Conservation (phyloP, 2,888 invertebrate genomes). For the Troides helena region DNA sequence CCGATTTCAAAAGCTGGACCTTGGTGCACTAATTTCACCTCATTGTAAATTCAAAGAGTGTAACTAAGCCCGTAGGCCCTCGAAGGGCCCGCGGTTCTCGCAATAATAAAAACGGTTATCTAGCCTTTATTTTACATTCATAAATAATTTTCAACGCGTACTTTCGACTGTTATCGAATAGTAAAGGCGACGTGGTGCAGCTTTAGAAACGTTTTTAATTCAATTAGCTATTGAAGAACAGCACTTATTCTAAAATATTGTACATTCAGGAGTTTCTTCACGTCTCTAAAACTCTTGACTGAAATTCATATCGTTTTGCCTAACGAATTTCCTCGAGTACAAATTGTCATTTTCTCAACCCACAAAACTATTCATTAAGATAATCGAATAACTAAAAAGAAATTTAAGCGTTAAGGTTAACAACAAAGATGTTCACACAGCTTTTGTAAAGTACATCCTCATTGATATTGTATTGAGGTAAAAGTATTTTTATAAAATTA, state of each 20-base stretch:
- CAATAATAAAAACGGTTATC: conserved; percentile 29
- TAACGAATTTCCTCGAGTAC: no score
- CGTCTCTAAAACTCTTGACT: no score
- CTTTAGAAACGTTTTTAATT: neutral
- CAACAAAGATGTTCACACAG: no score
- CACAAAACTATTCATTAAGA: no score
- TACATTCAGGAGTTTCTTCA: no score
- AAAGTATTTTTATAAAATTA: conserved; percentile 34
- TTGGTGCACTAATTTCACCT: conserved; percentile 77
- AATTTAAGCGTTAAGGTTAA: no score
- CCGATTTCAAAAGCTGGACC: conserved; percentile 75
- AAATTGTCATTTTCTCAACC: no score
- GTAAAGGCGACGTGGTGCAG: neutral
- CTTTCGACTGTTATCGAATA: neutral
- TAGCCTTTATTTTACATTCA: conserved; percentile 19
- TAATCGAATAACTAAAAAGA: no score
- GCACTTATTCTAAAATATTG: no score
- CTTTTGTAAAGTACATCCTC: no score
- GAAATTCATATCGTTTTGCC: no score
- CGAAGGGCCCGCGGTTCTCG: conserved; percentile 55
- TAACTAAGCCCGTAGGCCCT: conserved; percentile 68
- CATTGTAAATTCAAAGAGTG: conserved; percentile 76
- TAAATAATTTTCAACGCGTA: conserved; percentile 19
- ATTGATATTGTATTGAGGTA: neutral
- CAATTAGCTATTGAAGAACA: neutral